Conservation (phyloP, 1,140 invertebrate species). For the Ditylenchus dipsaci region DNA sequence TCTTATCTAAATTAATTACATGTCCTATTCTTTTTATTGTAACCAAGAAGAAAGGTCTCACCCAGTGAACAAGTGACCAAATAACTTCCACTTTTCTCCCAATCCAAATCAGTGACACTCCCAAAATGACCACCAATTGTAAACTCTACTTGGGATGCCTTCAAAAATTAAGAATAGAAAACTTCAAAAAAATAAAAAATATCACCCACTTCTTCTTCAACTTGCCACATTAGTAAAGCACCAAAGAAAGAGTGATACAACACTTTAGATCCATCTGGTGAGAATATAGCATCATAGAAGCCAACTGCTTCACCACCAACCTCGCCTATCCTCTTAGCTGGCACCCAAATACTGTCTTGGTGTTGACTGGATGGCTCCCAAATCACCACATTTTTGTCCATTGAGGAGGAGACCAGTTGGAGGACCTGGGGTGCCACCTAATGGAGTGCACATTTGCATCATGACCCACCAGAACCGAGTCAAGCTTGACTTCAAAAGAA, state of each 20-base stretch:
- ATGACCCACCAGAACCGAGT: constrained; percentile 4
- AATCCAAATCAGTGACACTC: constrained; percentile 6
- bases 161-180: neutral
- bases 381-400: constrained; percentile 7
- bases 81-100: neutral
- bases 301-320: constrained; percentile 4
- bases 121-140: constrained; percentile 9
- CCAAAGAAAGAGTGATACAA: constrained; percentile 7
- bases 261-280: constrained; percentile 3
- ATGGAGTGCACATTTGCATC: constrained; percentile 5
- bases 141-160: neutral
- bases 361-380: neutral
- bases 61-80: neutral
- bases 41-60: neutral
- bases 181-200: neutral
- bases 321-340: neutral
- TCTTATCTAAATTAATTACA: neutral
- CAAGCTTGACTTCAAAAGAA: neutral
- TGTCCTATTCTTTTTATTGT: neutral
- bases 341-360: neutral
- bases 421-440: neutral
- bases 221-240: neutral
- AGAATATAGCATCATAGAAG: constrained; percentile 3
- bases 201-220: neutral
- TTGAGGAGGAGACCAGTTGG: neutral